Evolutionary conservation across 2,888 invertebrate genomes (phyloP).

Genomic region (Acronicta leporina): DNA sequence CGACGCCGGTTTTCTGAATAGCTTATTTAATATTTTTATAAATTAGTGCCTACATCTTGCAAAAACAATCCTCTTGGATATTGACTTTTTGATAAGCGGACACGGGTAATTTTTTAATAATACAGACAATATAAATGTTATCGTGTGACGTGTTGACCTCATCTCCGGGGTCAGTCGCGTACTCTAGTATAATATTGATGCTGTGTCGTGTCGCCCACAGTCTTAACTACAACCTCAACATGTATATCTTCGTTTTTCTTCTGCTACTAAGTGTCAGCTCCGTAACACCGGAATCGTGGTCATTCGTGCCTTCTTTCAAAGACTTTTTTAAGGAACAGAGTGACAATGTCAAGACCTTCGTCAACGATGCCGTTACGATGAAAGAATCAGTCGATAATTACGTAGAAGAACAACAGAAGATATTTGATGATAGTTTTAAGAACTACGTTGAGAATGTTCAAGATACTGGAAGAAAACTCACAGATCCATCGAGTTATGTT

Average conservation of each 20-base stretch:
- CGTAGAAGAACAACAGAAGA: constrained; percentile 71
- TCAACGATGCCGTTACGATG: constrained; percentile 60
- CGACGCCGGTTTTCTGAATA: too few species aligned
- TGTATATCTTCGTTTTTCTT: constrained; percentile 53
- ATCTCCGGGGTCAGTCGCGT: constrained; percentile 62
- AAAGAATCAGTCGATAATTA: constrained; percentile 70
- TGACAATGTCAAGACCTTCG: constrained; percentile 66
- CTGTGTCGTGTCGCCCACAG: constrained; percentile 51
- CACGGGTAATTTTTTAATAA: constrained; percentile 43
- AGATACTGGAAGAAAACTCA: constrained; percentile 66
- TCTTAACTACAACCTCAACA: constrained; percentile 43
- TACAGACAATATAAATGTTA: constrained; percentile 45
- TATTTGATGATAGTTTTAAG: constrained; percentile 68
- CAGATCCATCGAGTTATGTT: constrained; percentile 70
- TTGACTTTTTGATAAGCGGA: constrained; percentile 28
- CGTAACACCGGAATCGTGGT: constrained; percentile 49
- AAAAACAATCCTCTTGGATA: constrained; percentile 18
- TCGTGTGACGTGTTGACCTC: constrained; percentile 62
- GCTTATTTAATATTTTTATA: constrained; percentile 7
- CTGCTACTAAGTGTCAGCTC: constrained; percentile 38
- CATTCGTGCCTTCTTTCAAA: constrained; percentile 47
- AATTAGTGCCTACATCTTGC: neutral
- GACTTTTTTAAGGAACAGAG: constrained; percentile 58
- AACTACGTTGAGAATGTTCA: constrained; percentile 71
- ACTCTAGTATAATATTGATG: constrained; percentile 56